Conservation (phyloP, 1,140 invertebrate species). For the Heliconius nattereri region DNA sequence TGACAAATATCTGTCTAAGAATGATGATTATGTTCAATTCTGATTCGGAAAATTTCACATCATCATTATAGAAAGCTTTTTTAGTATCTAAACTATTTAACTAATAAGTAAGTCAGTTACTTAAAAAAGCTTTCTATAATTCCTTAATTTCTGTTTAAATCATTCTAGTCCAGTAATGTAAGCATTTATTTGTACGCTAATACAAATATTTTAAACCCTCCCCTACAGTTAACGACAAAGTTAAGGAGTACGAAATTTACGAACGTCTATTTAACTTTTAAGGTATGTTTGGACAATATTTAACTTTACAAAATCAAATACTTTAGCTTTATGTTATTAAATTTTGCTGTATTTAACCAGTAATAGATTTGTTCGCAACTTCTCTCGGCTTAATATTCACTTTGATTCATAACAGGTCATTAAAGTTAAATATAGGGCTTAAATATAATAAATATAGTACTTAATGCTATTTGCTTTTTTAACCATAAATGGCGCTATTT, state of each 20-base stretch:
- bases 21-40: too few species aligned
- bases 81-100: too few species aligned
- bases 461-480: neutral
- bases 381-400: neutral
- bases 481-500: neutral
- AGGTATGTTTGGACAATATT: constrained; percentile 7
- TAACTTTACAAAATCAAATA: constrained; percentile 13
- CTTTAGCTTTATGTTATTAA: neutral
- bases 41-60: too few species aligned
- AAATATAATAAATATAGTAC: neutral
- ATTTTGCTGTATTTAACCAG: constrained; percentile 17
- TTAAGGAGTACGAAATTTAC: neutral
- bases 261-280: constrained; percentile 4
- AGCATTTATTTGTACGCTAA: neutral
- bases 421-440: too few species aligned
- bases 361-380: neutral
- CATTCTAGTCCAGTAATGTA: neutral
- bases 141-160: neutral
- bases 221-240: neutral
- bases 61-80: too few species aligned
- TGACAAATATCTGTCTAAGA: too few species aligned
- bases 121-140: too few species aligned
- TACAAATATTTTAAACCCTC: neutral
- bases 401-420: neutral
- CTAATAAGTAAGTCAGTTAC: too few species aligned